Evolutionary conservation across 2,113 vertebrate genomes (phyloP), one percentile per base, ranked within the genome.

Genomic region (Hydropotes inermis): DNA sequence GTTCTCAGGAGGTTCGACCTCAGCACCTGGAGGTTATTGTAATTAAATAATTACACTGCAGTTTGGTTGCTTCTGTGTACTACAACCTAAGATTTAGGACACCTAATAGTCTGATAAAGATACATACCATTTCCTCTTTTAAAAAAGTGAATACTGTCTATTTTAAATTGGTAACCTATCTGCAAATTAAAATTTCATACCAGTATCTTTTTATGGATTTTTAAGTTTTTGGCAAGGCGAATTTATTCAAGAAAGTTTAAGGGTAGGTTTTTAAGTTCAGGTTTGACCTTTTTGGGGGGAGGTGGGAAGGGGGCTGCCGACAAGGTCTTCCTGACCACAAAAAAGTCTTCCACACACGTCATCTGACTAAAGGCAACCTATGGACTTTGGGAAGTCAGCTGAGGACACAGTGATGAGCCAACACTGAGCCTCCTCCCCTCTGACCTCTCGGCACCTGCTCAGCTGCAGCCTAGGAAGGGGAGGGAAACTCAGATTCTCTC

Each of bases 301-400:
- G n/a, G 13, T 2, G 33, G 28, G 21, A 21, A 33, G 4, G 21
- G 13, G 50, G 54, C 9, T 74, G 50, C 54, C n/a, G 14, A 11
- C 2, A 25, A 27, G 27, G 84, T 55, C 81, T 94, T 92, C 95
- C 19, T 55, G 67, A 81, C 58, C 45, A 52, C 94, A 91, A 60
- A 91, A n/a, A 60, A 92, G 84, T 87, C 54, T 90, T 88, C 45
- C 83, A 91, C 70, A 87, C 79, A 91, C n/a, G 97, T 76, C 96
- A 92, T 50, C 36, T 39, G 88, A 95, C 81, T 74, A 36, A 86
- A 64, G 36, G 83, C 95, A 93, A 97, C 89, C 97, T 98, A 95
- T 92, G 97, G 97, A 98, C 97, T 97, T 94, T 90, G 91, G 85
- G 93, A 92, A 97, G 98, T 97, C 98, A 90, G 88, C 13, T 58